These are phyloP conservation scores for Fragum fragum DNA, from an alignment of 2,888 invertebrate species.

Conservation along the genomic window DNA sequence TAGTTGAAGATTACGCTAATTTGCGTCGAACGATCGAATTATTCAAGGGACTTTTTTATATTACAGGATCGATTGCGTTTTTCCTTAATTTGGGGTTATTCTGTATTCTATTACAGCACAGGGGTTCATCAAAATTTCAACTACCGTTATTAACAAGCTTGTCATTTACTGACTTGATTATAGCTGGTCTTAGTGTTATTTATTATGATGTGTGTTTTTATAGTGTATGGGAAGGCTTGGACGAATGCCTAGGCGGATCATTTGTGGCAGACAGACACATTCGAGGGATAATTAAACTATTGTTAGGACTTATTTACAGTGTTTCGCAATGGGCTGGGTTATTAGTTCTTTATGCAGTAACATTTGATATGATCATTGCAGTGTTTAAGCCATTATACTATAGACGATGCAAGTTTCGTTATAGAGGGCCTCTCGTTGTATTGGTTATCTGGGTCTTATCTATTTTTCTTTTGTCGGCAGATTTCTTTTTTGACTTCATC, in stretches of 20 bases:
- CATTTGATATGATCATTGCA: background rate
- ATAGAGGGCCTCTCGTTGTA: background rate
- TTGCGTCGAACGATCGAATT: background rate
- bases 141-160: background rate
- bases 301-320: background rate
- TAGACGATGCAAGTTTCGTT: background rate
- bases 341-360: background rate
- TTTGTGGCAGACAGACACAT: too few relatives aligned
- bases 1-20: too few relatives aligned
- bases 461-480: background rate
- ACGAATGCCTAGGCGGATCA: background rate
- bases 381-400: background rate
- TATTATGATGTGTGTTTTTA: background rate
- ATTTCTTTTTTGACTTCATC: background rate
- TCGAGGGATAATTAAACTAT: too few relatives aligned
- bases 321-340: background rate
- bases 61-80: background rate
- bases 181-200: background rate
- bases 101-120: background rate
- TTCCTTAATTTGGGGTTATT: background rate
- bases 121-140: background rate
- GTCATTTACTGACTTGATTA: background rate
- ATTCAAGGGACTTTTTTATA: background rate
- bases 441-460: background rate
- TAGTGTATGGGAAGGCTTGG: background rate